Evolutionary conservation across 1,140 invertebrate species (phyloP).

Genomic region (Cardiocondyla obscurior): DNA sequence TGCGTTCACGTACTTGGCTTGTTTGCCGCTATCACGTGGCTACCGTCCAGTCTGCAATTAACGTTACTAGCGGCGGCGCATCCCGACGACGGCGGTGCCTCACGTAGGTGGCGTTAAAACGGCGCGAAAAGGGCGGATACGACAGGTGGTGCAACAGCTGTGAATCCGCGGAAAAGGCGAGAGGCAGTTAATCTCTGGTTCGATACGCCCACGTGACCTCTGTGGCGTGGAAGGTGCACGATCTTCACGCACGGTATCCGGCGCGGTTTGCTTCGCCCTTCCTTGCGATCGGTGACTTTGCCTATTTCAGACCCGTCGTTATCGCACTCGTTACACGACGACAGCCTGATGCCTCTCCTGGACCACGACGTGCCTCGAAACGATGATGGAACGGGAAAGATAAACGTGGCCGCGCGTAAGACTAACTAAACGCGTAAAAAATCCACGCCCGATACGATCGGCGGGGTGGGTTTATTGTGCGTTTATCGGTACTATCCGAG

Average conservation of each 20-base stretch:
- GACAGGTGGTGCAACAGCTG: slow-evolving; percentile 78
- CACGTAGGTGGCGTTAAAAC: slow-evolving; percentile 75
- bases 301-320: slow-evolving; percentile 42
- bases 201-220: slow-evolving; percentile 73
- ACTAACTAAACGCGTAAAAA: background rate
- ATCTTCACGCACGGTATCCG: slow-evolving; percentile 3
- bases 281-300: slow-evolving; percentile 39
- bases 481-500: background rate
- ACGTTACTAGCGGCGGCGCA: slow-evolving; percentile 58
- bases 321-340: slow-evolving; percentile 27
- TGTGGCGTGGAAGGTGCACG: slow-evolving; percentile 43
- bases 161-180: slow-evolving; percentile 74
- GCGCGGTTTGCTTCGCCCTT: slow-evolving; percentile 10
- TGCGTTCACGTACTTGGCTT: slow-evolving; percentile 45
- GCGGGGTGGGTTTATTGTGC: background rate
- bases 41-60: slow-evolving; percentile 62
- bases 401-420: background rate
- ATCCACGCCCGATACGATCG: background rate
- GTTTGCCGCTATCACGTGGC: slow-evolving; percentile 51
- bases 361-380: background rate
- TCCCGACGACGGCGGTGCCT: slow-evolving; percentile 60
- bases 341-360: slow-evolving; percentile 1
- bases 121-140: slow-evolving; percentile 77
- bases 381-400: background rate
- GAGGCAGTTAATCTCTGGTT: slow-evolving; percentile 70